phyloP scores from a whole-genome alignment of 1,140 invertebrate genomes.

The Maniola jurtina region DNA sequence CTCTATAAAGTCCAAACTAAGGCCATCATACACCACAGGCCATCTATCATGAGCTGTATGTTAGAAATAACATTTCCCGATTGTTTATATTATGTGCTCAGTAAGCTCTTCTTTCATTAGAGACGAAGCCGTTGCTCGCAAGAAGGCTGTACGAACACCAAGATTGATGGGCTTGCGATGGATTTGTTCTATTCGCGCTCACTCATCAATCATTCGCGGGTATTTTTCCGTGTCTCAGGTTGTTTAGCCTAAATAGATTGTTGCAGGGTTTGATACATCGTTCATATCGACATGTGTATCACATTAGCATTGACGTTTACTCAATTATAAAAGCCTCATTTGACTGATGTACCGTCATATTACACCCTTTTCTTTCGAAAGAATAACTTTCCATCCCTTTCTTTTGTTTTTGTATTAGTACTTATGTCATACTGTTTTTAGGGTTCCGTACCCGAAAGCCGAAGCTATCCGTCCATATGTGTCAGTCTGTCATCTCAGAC shows the following conservation, averaged over 20 bases:
- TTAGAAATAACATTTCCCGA: constrained; percentile 68
- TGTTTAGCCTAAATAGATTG: constrained; percentile 77
- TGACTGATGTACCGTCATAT: constrained; percentile 1
- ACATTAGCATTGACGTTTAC: constrained; percentile 52
- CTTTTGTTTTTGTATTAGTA: neutral
- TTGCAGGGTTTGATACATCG: constrained; percentile 59
- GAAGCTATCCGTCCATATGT: no score
- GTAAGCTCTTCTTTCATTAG: constrained; percentile 77
- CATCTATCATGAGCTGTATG: constrained; percentile 64
- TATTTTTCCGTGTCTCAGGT: constrained; percentile 77
- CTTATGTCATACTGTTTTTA: no score
- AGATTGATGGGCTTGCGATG: constrained; percentile 73
- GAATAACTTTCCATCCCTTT: neutral
- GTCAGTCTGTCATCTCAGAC: no score
- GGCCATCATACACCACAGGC: constrained; percentile 42
- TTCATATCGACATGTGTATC: constrained; percentile 65
- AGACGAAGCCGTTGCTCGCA: constrained; percentile 64
- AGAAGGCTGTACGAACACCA: constrained; percentile 51
- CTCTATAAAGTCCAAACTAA: neutral
- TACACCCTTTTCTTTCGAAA: neutral
- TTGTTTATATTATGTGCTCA: constrained; percentile 68
- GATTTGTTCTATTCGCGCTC: constrained; percentile 75
- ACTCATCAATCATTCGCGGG: constrained; percentile 76
- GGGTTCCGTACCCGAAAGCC: no score
- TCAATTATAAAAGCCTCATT: constrained; percentile 23